These are phyloP conservation scores for Eueides isabella DNA, from an alignment of 1,140 invertebrate species.

Conservation along the genomic window DNA sequence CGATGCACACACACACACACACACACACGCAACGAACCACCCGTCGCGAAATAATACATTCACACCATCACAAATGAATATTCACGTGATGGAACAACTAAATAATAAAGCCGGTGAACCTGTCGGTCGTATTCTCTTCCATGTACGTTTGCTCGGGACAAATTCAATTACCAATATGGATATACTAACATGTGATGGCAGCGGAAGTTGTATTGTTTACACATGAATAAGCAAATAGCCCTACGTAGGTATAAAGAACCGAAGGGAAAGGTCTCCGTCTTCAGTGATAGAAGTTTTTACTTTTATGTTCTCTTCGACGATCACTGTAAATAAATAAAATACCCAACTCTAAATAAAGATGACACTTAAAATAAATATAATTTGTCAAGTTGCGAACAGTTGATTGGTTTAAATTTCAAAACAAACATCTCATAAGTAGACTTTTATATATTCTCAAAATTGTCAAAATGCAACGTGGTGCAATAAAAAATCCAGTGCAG, in stretches of 20 bases:
- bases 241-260: constrained; percentile 34
- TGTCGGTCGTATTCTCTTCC: constrained; percentile 35
- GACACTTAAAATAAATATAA: not conserved
- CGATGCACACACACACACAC: constrained; percentile 46
- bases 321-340: constrained; percentile 6
- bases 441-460: not conserved
- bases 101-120: constrained; percentile 35
- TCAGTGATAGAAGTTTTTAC: not conserved
- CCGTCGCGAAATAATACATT: constrained; percentile 36
- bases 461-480: constrained; percentile 15
- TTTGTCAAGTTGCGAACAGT: not conserved
- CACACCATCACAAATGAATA: constrained; percentile 48
- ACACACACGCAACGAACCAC: constrained; percentile 28
- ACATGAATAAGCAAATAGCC: constrained; percentile 38
- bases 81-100: constrained; percentile 43
- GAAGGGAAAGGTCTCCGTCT: not conserved
- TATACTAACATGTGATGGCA: constrained; percentile 26
- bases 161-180: constrained; percentile 39
- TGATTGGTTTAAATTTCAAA: not conserved
- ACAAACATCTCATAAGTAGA: not conserved
- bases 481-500: constrained; percentile 32
- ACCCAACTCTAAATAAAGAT: not conserved
- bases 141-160: constrained; percentile 23
- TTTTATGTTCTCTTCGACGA: not conserved
- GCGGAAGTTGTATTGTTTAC: constrained; percentile 38